Conservation (phyloP, 2,113 vertebrate species). For the Heliornis fulica region DNA sequence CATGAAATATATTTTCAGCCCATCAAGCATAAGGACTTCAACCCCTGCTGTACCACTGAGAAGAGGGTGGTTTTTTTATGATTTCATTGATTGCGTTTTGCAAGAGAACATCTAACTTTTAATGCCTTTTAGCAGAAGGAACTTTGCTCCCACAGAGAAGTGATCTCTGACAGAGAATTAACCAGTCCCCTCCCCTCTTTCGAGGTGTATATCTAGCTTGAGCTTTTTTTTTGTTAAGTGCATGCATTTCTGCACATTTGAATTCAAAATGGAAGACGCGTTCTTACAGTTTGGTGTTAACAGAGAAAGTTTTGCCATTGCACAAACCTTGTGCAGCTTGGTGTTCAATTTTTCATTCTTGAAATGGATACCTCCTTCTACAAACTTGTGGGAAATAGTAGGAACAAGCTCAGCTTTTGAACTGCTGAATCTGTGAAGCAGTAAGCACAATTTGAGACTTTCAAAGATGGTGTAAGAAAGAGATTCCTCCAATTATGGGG, state of each 20-base stretch:
- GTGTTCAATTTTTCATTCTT: background rate
- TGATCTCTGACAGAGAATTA: slow-evolving; percentile 8
- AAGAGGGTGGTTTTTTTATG: background rate
- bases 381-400: background rate
- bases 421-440: background rate
- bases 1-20: background rate
- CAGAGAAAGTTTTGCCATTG: background rate
- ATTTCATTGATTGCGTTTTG: background rate
- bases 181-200: background rate
- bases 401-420: background rate
- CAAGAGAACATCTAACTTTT: background rate
- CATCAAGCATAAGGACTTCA: background rate
- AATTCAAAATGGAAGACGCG: background rate
- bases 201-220: background rate
- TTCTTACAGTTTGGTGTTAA: background rate
- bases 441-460: background rate
- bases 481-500: background rate
- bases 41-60: background rate
- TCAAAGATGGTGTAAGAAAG: background rate
- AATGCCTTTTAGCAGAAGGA: slow-evolving; percentile 43
- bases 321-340: background rate
- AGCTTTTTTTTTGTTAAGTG: slow-evolving; percentile 5
- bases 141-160: slow-evolving; percentile 24
- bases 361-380: background rate
- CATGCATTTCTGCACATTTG: background rate